A percentile compares a stretch with the other conserved stretches of the same genome.
These are phyloP conservation scores for Lymantria monacha DNA, from an alignment of 2,888 invertebrate species.

Conservation along the genomic window DNA sequence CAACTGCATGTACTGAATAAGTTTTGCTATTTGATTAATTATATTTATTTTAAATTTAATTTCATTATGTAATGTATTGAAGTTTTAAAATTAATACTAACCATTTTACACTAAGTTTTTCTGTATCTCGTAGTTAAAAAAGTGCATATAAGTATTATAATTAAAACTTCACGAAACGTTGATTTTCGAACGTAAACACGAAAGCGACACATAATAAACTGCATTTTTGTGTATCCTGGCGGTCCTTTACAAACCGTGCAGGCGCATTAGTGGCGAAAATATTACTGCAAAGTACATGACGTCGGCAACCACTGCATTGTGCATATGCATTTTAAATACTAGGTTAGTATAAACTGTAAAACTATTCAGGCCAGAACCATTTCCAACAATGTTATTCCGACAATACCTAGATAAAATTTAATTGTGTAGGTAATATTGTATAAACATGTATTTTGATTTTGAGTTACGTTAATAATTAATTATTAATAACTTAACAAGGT, in stretches of 20 bases:
- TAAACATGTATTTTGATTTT: background rate
- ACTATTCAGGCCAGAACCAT: conserved; percentile 60
- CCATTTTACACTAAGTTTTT: conserved; percentile 17
- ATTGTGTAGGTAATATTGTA: too few species aligned
- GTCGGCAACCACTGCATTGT: conserved; percentile 78
- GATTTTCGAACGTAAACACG: conserved; percentile 49
- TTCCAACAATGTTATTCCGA: conserved; percentile 25
- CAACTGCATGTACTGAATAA: too few species aligned
- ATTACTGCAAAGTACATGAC: conserved; percentile 80
- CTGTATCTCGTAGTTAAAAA: conserved; percentile 38
- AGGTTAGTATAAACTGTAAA: conserved; percentile 64
- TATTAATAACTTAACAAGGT: too few species aligned
- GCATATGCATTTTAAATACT: conserved; percentile 77
- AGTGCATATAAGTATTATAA: conserved; percentile 15
- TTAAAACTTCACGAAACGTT: conserved; percentile 34
- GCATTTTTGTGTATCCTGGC: conserved; percentile 70
- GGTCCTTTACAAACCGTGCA: conserved; percentile 67
- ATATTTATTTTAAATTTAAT: background rate
- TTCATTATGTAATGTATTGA: background rate
- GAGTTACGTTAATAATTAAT: too few species aligned
- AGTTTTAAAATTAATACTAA: conserved; percentile 14
- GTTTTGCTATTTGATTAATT: background rate
- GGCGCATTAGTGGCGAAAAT: conserved; percentile 78
- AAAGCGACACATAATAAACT: conserved; percentile 56
- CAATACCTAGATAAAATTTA: conserved; percentile 10